A percentile compares a stretch with the other conserved stretches of the same genome.
Conservation (phyloP, 2,113 vertebrate genomes). For the Myotis davidii region DNA sequence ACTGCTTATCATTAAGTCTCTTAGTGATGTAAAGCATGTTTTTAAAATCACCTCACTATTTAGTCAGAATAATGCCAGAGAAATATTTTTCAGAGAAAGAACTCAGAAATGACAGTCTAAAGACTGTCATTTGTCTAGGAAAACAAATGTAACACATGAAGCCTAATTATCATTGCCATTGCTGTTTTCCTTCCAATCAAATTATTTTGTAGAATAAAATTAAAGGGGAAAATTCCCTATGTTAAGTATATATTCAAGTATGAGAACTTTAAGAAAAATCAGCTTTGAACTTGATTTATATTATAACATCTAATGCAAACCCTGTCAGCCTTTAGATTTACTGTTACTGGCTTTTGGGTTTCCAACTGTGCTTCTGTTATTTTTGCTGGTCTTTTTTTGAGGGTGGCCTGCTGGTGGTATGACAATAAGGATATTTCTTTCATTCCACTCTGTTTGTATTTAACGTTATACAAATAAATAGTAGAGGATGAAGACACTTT, state of each 20-base stretch:
- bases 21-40: conserved; percentile 36
- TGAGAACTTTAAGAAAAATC: neutral
- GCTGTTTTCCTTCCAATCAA: conserved; percentile 42
- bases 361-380: conserved; percentile 48
- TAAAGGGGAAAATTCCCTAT: conserved; percentile 31
- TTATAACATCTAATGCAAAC: conserved; percentile 35
- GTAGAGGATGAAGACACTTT: conserved; percentile 17
- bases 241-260: conserved; percentile 43
- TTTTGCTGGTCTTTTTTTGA: conserved; percentile 48
- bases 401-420: conserved; percentile 38
- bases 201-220: conserved; percentile 35
- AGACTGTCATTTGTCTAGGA: neutral
- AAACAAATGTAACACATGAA: conserved; percentile 53
- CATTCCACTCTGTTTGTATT: conserved; percentile 13
- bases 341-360: conserved; percentile 53
- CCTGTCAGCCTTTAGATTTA: conserved; percentile 35
- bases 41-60: conserved; percentile 60
- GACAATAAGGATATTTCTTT: neutral
- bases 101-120: conserved; percentile 63
- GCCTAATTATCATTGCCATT: conserved; percentile 33
- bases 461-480: neutral
- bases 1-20: neutral
- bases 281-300: conserved; percentile 3
- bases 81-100: conserved; percentile 60
- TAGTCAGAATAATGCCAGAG: conserved; percentile 33